These are phyloP conservation scores for Clarias gariepinus DNA, from an alignment of 2,113 vertebrate species.

Conservation along the genomic window DNA sequence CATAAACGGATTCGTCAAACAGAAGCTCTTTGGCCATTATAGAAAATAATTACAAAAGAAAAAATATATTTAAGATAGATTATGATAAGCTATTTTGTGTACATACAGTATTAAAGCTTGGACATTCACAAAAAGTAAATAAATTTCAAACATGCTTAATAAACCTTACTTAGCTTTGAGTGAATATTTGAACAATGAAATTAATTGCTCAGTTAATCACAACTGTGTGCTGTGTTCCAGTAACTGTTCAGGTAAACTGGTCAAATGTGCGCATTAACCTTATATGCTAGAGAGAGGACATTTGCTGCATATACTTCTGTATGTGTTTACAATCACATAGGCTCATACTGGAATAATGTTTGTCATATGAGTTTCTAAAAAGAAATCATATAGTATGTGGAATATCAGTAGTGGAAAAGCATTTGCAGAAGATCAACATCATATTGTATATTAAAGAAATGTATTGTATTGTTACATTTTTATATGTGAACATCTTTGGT, in stretches of 20 bases:
- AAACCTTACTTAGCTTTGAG: not conserved
- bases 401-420: not conserved
- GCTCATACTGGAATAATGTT: not conserved
- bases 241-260: not conserved
- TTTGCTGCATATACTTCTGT: not conserved
- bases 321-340: not conserved
- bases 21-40: conserved; percentile 15
- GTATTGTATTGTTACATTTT: not conserved
- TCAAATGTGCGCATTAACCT: not conserved
- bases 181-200: not conserved
- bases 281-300: not conserved
- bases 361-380: not conserved
- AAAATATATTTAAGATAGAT: not conserved
- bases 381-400: not conserved
- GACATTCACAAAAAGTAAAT: not conserved
- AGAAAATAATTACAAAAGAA: not conserved
- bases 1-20: not conserved
- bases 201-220: not conserved
- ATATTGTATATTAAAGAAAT: too few relatives aligned
- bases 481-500: not conserved
- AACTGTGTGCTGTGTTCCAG: conserved; percentile 2
- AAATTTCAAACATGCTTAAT: not conserved
- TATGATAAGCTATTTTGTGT: not conserved
- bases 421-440: not conserved
- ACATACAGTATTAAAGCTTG: not conserved